Evolutionary conservation across 2,797 vertebrate species (phyloP).

Genomic region (Spinibarbus caldwelli): DNA sequence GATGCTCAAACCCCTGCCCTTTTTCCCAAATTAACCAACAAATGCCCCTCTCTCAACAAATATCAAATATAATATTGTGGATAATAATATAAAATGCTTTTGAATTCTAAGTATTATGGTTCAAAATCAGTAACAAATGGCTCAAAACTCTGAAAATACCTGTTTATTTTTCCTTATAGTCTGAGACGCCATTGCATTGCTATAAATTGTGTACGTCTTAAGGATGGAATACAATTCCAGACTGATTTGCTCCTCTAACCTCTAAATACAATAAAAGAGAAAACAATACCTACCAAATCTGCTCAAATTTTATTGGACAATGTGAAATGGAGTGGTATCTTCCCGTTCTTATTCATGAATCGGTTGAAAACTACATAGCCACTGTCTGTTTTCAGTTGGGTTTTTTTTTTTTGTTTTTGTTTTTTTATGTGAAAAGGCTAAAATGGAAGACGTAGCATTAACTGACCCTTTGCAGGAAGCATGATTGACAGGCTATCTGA

Average conservation of each 20-base stretch:
- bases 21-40: background rate
- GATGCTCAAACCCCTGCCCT: background rate
- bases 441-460: background rate
- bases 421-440: background rate
- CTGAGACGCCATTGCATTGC: too few relatives aligned
- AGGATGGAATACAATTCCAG: too few relatives aligned
- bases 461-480: too few relatives aligned
- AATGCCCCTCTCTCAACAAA: background rate
- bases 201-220: background rate
- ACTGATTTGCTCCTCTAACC: too few relatives aligned
- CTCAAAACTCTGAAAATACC: too few relatives aligned
- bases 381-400: too few relatives aligned
- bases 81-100: background rate
- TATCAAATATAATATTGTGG: background rate
- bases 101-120: background rate
- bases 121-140: background rate
- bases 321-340: background rate
- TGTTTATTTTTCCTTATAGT: too few relatives aligned
- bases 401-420: too few relatives aligned
- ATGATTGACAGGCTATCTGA: too few relatives aligned
- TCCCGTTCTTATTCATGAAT: background rate
- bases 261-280: too few relatives aligned
- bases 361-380: background rate
- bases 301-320: background rate
- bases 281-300: too few relatives aligned